Evolutionary conservation across 2,113 vertebrate genomes (phyloP).

Genomic region (Pterocles burchelli): DNA sequence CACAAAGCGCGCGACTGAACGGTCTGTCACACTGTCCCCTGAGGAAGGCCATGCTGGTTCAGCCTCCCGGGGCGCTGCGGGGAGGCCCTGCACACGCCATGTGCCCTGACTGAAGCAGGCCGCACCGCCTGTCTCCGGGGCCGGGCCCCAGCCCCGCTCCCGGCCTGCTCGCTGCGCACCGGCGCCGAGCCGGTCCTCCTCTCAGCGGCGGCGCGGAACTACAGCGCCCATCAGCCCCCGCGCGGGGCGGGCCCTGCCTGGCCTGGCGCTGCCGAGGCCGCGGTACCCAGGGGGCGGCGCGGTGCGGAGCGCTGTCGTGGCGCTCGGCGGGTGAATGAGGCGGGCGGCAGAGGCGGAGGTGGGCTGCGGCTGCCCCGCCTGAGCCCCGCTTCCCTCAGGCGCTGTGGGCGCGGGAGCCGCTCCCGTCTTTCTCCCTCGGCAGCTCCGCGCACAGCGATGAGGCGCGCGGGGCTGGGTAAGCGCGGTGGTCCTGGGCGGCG

Average conservation of each 20-base stretch:
- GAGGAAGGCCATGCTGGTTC: neutral
- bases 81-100: neutral
- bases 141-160: too few species aligned
- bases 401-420: neutral
- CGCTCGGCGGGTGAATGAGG: neutral
- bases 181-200: neutral
- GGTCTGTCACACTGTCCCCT: accelerated
- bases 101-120: too few species aligned
- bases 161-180: neutral
- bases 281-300: neutral
- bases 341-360: accelerated
- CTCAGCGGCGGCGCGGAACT: neutral
- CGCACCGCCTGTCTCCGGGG: too few species aligned
- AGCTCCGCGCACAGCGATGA: slow-evolving; percentile 15
- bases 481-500: neutral
- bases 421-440: neutral
- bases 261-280: too few species aligned
- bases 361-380: accelerated
- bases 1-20: too few species aligned
- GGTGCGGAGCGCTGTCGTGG: slow-evolving; percentile 39
- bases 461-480: slow-evolving; percentile 70
- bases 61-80: accelerated
- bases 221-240: neutral
- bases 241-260: neutral
- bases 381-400: too few species aligned